These are phyloP conservation scores for Neosilurus mollespiculum DNA, from an alignment of 2,797 vertebrate genomes.

Conservation along the genomic window DNA sequence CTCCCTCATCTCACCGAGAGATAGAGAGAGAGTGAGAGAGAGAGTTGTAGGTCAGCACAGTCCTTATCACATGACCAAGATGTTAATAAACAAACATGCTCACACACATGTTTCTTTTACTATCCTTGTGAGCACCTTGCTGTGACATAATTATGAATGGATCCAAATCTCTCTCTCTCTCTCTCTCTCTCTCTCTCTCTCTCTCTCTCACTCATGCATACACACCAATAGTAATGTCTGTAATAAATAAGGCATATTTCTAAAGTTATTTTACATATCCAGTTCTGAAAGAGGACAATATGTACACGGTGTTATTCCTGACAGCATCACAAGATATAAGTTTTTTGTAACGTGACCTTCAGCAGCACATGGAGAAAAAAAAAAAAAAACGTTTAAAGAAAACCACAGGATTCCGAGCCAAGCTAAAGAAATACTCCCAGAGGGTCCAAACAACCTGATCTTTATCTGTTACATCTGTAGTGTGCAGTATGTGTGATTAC, in stretches of 20 bases:
- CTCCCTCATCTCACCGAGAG: neutral
- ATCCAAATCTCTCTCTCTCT: neutral
- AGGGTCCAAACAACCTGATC: neutral
- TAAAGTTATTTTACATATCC: neutral
- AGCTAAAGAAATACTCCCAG: neutral
- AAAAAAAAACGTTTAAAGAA: neutral
- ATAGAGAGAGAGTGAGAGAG: too few species aligned
- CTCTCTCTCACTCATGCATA: neutral
- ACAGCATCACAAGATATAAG: neutral
- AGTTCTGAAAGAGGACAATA: neutral
- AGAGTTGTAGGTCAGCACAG: conserved; percentile 21
- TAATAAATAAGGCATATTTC: conserved; percentile 16
- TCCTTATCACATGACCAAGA: conserved; percentile 10
- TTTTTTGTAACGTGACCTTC: conserved; percentile 16
- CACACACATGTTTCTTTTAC: neutral
- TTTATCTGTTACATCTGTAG: neutral
- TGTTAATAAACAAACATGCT: conserved; percentile 7
- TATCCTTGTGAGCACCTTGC: neutral
- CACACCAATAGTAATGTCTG: neutral
- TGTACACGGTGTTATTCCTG: neutral
- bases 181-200: too few species aligned
- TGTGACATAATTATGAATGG: neutral
- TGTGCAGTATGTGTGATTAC: neutral
- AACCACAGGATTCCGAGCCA: neutral
- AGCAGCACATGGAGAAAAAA: neutral